A percentile compares a stretch with the other conserved stretches of the same genome.
Evolutionary conservation across 2,888 invertebrate species (phyloP).

Genomic region (Lapara coniferarum): DNA sequence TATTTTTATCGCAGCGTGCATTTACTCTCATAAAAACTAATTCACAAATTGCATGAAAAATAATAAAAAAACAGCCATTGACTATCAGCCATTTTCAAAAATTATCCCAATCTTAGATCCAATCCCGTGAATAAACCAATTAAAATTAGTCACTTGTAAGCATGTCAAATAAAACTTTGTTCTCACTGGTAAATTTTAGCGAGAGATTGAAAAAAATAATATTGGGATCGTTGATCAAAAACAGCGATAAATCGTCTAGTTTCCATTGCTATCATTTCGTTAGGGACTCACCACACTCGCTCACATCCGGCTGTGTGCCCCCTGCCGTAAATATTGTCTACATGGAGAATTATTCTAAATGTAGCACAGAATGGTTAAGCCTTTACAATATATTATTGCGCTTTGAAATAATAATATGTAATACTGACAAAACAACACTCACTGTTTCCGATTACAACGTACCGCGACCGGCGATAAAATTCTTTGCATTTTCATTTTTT

Average conservation of each 20-base stretch:
- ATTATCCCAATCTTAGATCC: too few species aligned
- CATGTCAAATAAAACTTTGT: too few species aligned
- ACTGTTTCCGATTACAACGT: neutral
- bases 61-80: neutral
- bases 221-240: too few species aligned
- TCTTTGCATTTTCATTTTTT: neutral
- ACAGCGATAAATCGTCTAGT: neutral
- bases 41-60: neutral
- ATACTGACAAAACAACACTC: neutral
- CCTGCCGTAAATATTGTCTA: neutral
- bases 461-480: neutral
- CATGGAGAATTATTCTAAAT: conserved; percentile 1
- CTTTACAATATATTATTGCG: neutral
- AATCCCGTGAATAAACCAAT: too few species aligned
- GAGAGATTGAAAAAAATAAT: too few species aligned
- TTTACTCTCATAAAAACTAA: conserved; percentile 2
- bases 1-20: neutral
- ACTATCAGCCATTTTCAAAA: too few species aligned
- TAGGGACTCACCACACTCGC: conserved; percentile 10
- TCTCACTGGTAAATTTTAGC: too few species aligned
- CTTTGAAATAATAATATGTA: neutral
- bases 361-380: neutral
- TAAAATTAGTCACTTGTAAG: too few species aligned
- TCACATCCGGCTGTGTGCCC: neutral
- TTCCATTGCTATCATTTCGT: neutral